phyloP scores from a whole-genome alignment of 1,140 invertebrate genomes.

The Acromyrmex charruanus region DNA sequence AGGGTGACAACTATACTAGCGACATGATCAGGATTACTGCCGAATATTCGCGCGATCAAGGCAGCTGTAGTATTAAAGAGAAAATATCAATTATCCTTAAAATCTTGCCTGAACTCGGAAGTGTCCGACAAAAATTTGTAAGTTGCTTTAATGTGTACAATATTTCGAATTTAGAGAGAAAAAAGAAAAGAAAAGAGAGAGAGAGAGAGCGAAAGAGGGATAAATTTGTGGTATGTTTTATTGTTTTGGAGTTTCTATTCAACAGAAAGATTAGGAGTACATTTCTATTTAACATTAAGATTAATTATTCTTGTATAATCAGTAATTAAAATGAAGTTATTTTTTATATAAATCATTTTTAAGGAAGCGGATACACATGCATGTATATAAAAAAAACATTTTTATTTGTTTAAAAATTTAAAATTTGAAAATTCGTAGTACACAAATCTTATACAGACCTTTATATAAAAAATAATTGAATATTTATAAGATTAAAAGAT shows the following conservation, averaged over 20 bases:
- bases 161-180: background rate
- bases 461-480: background rate
- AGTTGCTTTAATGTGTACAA: slow-evolving; percentile 36
- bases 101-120: slow-evolving; percentile 75
- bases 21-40: no score
- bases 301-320: background rate
- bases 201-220: no score
- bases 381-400: background rate
- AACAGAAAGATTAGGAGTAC: background rate
- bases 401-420: background rate
- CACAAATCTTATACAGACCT: no score
- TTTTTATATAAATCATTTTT: background rate
- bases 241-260: background rate
- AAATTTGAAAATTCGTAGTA: background rate
- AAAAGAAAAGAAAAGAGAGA: background rate
- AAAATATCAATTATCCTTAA: slow-evolving; percentile 78
- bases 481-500: background rate
- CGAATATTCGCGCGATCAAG: no score
- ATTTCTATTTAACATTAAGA: no score
- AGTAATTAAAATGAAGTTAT: slow-evolving; percentile 1
- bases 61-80: no score
- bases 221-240: background rate
- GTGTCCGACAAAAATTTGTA: slow-evolving; percentile 76
- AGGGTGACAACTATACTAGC: no score
- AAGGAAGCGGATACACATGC: background rate